Percentiles rank a stretch among this genome's conserved stretches.
phyloP scores from a whole-genome alignment of 1,140 invertebrate genomes.

The Ceratoteleas bidentatus region DNA sequence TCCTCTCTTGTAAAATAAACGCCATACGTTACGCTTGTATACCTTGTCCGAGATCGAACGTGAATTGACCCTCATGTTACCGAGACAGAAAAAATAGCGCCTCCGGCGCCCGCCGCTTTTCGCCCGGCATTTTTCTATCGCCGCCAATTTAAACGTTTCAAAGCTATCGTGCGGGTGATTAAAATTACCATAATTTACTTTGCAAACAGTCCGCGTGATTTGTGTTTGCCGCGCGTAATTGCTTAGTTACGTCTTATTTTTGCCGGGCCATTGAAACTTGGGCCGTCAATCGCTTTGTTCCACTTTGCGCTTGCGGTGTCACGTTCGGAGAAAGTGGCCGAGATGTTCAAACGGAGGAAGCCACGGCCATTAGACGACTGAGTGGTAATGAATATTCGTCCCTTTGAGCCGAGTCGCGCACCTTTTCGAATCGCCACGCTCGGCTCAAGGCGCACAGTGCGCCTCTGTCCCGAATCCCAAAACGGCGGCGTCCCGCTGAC shows the following conservation, averaged over 20 bases:
- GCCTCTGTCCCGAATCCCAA: conserved; percentile 65
- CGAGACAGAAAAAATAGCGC: conserved; percentile 68
- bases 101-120: conserved; percentile 46
- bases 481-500: conserved; percentile 70
- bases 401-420: conserved; percentile 67
- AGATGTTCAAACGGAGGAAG: conserved; percentile 59
- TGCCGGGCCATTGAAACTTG: conserved; percentile 34
- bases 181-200: conserved; percentile 64
- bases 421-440: conserved; percentile 66
- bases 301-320: conserved; percentile 30
- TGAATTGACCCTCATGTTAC: conserved; percentile 66
- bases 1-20: conserved; percentile 79
- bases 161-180: conserved; percentile 52
- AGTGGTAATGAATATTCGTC: conserved; percentile 70
- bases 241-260: conserved; percentile 37
- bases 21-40: conserved; percentile 79
- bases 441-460: conserved; percentile 66
- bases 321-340: conserved; percentile 31
- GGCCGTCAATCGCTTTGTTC: conserved; percentile 32
- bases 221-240: conserved; percentile 46
- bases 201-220: conserved; percentile 43
- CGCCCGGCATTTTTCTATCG: conserved; percentile 48
- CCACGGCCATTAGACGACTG: conserved; percentile 72
- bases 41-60: conserved; percentile 67
- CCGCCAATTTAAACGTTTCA: conserved; percentile 49